Conservation (phyloP, 2,888 invertebrate genomes). For the Agrotis segetum region DNA sequence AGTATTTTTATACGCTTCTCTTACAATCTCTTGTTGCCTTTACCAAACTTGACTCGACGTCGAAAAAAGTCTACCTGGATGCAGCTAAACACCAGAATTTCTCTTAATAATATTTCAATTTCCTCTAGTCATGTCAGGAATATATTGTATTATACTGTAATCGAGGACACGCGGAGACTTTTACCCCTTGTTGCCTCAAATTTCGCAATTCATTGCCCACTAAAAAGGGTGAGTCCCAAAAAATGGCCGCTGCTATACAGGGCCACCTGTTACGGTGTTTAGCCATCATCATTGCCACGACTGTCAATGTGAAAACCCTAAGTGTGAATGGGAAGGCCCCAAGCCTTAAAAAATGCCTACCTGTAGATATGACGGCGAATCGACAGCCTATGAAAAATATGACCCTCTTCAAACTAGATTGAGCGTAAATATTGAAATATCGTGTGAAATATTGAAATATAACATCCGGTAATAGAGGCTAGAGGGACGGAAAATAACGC, state of each 20-base stretch:
- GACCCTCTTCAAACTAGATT: conserved; percentile 62
- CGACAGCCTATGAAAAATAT: conserved; percentile 55
- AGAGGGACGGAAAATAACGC: conserved; percentile 22
- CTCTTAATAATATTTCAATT: neutral
- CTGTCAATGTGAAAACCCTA: conserved; percentile 46
- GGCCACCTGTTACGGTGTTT: conserved; percentile 51
- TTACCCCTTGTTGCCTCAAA: conserved; percentile 12
- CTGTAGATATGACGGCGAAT: conserved; percentile 52
- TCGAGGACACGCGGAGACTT: neutral
- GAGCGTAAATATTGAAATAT: conserved; percentile 62
- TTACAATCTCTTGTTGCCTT: too few relatives aligned
- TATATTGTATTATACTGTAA: conserved; percentile 6
- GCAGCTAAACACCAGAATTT: neutral
- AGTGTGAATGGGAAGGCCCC: conserved; percentile 36
- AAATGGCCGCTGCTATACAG: conserved; percentile 39
- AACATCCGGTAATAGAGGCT: conserved; percentile 49
- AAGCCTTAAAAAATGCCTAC: conserved; percentile 47
- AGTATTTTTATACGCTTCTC: too few relatives aligned
- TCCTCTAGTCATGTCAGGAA: too few relatives aligned
- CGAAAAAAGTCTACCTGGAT: too few relatives aligned
- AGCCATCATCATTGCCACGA: conserved; percentile 36
- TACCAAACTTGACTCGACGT: too few relatives aligned
- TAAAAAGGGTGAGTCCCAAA: conserved; percentile 34
- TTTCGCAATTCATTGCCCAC: conserved; percentile 54
- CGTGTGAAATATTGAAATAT: conserved; percentile 59